Percentiles rank a stretch among this genome's conserved stretches.
These are phyloP conservation scores for Orchesellides sinensis DNA, from an alignment of 2,888 invertebrate genomes.

Conservation along the genomic window DNA sequence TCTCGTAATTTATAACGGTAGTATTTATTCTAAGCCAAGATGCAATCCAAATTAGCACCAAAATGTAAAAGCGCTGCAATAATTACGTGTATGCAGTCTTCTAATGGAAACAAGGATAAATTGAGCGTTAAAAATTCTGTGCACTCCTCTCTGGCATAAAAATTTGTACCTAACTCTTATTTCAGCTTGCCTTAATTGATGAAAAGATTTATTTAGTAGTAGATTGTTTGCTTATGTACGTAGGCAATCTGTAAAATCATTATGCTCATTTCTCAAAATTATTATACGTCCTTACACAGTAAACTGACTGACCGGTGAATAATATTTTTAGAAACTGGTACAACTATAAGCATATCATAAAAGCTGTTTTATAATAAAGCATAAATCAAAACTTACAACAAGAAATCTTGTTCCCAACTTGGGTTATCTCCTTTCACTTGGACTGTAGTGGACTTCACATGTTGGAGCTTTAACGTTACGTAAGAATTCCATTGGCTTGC, in stretches of 20 bases:
- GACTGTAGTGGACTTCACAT: constrained; percentile 98
- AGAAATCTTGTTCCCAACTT: constrained; percentile 99
- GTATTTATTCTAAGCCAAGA: not conserved
- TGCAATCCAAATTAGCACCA: not conserved
- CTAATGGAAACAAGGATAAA: not conserved
- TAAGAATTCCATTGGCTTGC: constrained; percentile 96
- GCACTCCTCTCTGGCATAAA: no score
- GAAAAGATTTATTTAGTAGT: no score
- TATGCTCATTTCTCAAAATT: no score
- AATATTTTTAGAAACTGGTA: no score
- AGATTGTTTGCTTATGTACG: no score
- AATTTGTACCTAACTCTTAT: no score
- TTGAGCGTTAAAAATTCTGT: no score
- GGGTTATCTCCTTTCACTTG: constrained; percentile 97
- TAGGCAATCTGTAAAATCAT: no score
- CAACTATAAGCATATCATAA: no score
- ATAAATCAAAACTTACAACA: constrained; percentile 99
- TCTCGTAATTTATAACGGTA: not conserved
- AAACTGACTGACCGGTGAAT: no score
- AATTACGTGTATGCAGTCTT: not conserved
- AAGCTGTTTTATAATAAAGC: not conserved
- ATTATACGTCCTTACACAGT: no score
- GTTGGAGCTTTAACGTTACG: constrained; percentile 97
- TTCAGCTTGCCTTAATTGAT: no score
- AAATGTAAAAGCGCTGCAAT: not conserved